Conservation (phyloP, 2,113 vertebrate genomes). For the Entelurus aequoreus region DNA sequence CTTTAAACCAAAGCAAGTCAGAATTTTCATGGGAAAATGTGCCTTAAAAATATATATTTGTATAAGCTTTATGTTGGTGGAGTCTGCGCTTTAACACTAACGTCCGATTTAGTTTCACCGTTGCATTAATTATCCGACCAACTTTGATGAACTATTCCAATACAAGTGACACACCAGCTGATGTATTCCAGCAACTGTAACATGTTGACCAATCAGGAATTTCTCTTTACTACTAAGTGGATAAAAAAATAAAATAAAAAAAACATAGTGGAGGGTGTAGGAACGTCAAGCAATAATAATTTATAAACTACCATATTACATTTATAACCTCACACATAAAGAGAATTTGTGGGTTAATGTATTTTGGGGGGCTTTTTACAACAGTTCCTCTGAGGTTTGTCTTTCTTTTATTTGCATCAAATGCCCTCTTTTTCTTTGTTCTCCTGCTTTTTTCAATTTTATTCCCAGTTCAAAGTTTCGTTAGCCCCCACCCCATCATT, state of each 20-base stretch:
- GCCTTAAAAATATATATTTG: too few species aligned
- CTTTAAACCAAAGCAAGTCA: too few species aligned
- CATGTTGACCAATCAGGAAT: constrained; percentile 2
- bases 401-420: background rate
- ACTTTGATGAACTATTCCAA: background rate
- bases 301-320: background rate
- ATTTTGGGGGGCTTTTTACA: constrained; percentile 22
- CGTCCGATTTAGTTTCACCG: too few species aligned
- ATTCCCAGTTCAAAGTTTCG: background rate
- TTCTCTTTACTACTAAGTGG: background rate
- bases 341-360: constrained; percentile 9
- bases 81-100: too few species aligned
- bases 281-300: background rate
- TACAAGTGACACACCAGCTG: background rate
- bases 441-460: background rate
- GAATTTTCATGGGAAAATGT: too few species aligned
- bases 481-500: background rate
- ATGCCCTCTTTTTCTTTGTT: background rate
- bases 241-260: background rate
- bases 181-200: constrained; percentile 3
- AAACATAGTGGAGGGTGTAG: too few species aligned
- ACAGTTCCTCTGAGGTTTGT: constrained; percentile 40
- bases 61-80: too few species aligned
- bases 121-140: too few species aligned
- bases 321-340: background rate